phyloP scores from a whole-genome alignment of 1,140 invertebrate genomes.

The Oreohelix idahoensis region DNA sequence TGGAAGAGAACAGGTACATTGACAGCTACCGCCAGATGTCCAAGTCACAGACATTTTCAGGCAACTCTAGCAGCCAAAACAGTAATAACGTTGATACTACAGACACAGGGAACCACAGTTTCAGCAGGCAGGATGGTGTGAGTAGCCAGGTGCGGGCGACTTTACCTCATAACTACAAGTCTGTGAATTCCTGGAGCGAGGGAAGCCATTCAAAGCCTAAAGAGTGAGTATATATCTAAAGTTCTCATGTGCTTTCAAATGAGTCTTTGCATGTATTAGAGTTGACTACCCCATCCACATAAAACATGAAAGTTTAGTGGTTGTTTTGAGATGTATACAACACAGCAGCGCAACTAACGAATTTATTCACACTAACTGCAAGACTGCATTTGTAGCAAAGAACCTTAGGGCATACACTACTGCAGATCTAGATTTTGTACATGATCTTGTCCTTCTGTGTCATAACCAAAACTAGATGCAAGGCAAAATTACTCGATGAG shows the following conservation, averaged over 20 bases:
- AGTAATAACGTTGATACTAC: conserved; percentile 14
- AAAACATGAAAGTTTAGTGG: background rate
- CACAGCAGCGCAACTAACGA: too few species aligned
- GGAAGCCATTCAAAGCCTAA: conserved; percentile 62
- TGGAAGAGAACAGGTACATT: conserved; percentile 75
- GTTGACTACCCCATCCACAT: background rate
- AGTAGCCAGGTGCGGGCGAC: conserved; percentile 64
- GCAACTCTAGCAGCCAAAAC: conserved; percentile 37
- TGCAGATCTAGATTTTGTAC: too few species aligned
- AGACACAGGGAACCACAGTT: conserved; percentile 44
- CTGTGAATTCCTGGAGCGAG: conserved; percentile 51
- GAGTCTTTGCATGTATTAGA: background rate
- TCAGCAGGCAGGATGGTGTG: conserved; percentile 62
- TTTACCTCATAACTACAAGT: conserved; percentile 67
- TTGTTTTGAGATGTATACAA: too few species aligned
- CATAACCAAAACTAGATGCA: too few species aligned
- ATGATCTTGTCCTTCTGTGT: too few species aligned
- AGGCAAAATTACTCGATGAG: too few species aligned
- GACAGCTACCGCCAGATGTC: conserved; percentile 67
- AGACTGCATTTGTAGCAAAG: too few species aligned
- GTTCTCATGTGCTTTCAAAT: background rate
- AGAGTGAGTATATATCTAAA: conserved; percentile 25
- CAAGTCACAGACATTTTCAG: conserved; percentile 70
- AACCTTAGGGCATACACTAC: too few species aligned
- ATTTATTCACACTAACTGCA: too few species aligned